phyloP scores from a whole-genome alignment of 2,888 invertebrate species.

The Plutella xylostella region DNA sequence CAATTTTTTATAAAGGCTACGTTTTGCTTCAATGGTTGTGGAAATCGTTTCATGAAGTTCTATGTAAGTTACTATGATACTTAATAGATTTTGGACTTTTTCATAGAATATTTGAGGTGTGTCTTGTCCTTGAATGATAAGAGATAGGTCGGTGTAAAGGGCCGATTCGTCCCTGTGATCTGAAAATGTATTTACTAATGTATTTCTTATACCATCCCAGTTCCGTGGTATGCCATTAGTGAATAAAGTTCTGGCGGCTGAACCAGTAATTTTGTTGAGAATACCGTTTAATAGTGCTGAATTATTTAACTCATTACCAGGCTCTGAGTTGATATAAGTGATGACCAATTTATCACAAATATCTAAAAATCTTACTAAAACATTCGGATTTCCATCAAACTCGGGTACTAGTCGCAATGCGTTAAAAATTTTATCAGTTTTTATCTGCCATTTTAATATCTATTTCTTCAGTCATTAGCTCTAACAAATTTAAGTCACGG shows the following conservation, averaged over 20 bases:
- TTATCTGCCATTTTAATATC: no score
- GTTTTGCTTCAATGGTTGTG: not conserved
- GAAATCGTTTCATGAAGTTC: not conserved
- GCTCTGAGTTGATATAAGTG: not conserved
- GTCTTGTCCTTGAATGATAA: slow-evolving; percentile 16
- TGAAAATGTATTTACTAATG: slow-evolving; percentile 21
- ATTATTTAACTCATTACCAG: not conserved
- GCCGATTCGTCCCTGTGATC: slow-evolving; percentile 23
- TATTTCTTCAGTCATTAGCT: no score
- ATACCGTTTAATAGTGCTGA: not conserved
- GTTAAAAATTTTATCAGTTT: not conserved
- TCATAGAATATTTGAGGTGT: slow-evolving; percentile 19
- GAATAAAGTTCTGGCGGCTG: not conserved
- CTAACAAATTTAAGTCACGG: no score
- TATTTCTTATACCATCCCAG: slow-evolving; percentile 5
- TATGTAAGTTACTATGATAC: slow-evolving; percentile 7
- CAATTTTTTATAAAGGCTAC: not conserved
- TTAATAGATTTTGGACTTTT: slow-evolving; percentile 10
- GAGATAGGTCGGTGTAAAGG: slow-evolving; percentile 20
- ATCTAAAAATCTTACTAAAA: not conserved
- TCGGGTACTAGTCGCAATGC: not conserved
- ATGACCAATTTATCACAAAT: not conserved
- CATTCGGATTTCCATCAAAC: no score
- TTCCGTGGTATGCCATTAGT: not conserved
- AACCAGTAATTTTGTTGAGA: no score